Base-by-base conservation (phyloP, 2,113 vertebrate genomes). In the Noturus placidus region DNA sequence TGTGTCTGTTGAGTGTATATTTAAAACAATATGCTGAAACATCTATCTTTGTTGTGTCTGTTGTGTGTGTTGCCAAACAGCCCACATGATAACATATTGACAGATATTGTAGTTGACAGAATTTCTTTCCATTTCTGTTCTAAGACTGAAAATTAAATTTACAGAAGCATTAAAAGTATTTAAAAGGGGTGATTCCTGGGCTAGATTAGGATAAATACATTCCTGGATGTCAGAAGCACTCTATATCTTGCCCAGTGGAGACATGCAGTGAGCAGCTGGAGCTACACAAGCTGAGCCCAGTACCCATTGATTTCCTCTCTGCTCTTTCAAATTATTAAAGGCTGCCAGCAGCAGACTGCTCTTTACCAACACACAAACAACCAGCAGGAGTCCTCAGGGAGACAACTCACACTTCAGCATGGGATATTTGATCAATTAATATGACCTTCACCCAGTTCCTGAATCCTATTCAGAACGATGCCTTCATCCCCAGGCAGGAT, bases 121-220 rank as follows among this genome's bases (percentile, higher is more conserved):
- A 82, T 79, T 82, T 59, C 76, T 80, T 92, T 91, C 93, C 89
- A 78, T 88, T 83, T 87, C 91, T 90, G 83, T 89, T 80, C 85
- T 38, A 86, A 57, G 78, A 83, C 63, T 85, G 76, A 78, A 85
- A 91, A 91, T 92, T 89, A 87, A 90, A 91, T 91, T 91, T 89
- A 91, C 91, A 92, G 93, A 90, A 90, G 89, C 82, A 78, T 91
- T 89, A 20, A 52, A 93, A 92, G 92, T 93, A 93, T 91, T 93
- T 89, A 92, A 90, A 92, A 77, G 72, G 86, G 91, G 90, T 89
- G 93, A 92, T 79, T 93, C 91, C 92, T 90, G 85, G 50, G 83
- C 86, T 63, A 91, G 91, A 94, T 93, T 92, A 95, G 91, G 91
- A 94, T 94, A 90, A 93, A 95, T 94, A 93, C 92, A 93, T 94